phyloP scores from a whole-genome alignment of 2,888 invertebrate genomes.

The Eumacrocentrus americanus region DNA sequence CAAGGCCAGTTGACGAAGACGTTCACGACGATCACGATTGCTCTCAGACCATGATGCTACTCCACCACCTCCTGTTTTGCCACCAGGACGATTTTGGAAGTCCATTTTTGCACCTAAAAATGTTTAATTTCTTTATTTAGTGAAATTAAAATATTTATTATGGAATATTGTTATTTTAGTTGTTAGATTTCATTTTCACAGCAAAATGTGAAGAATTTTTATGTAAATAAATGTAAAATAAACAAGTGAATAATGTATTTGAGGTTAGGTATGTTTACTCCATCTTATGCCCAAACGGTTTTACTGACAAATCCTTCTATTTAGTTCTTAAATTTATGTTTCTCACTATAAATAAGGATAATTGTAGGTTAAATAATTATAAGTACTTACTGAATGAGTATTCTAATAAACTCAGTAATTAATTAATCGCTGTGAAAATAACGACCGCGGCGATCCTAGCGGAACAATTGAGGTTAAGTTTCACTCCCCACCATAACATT shows the following conservation, averaged over 20 bases:
- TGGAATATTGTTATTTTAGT: too few species aligned
- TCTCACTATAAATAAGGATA: too few species aligned
- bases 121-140: background rate
- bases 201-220: too few species aligned
- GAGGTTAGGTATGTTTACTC: background rate
- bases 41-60: slow-evolving; percentile 99
- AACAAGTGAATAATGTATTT: background rate
- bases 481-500: background rate
- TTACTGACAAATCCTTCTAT: too few species aligned
- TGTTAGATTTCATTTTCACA: too few species aligned
- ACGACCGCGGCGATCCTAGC: background rate
- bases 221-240: background rate
- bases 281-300: too few species aligned
- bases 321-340: too few species aligned
- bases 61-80: slow-evolving; percentile 99
- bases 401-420: too few species aligned
- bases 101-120: slow-evolving; percentile 73
- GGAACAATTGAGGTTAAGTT: background rate
- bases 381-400: too few species aligned
- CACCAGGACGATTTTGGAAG: slow-evolving; percentile 98
- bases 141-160: background rate
- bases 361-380: too few species aligned
- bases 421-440: too few species aligned
- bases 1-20: slow-evolving; percentile 92
- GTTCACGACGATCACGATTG: slow-evolving; percentile 94